Base-by-base conservation (phyloP, 2,113 vertebrate species). In the Thalassoma bifasciatum region DNA sequence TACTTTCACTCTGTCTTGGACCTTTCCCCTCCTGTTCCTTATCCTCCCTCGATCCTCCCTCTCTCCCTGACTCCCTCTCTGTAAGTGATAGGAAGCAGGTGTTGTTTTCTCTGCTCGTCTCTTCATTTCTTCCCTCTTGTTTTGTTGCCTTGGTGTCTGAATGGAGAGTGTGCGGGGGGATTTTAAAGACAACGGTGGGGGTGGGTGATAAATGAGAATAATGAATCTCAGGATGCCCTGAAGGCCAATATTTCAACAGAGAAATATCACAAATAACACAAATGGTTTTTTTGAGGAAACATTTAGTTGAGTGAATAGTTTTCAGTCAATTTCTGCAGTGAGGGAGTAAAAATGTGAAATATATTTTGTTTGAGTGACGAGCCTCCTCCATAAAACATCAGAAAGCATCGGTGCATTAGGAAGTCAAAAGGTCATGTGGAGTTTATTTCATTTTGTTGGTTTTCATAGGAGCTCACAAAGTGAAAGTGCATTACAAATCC, bases 51-150 rank as follows among this genome's bases (percentile, higher is more conserved):
- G 5, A 0, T 1, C 46, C 22, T 47, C 34, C 21, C 49, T 49
- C 56, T 64, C 65, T 57, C 51, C n/a, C 4, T 62, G 30, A 17
- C n/a, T 63, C 50, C 42, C 23, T 10, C 63, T 65, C 50, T 47
- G 1, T 59, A 71, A 68, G 46, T 62, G 71, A 81, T 82, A 56
- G 66, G 66, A 86, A 74, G 77, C 88, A 89, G 82, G 79, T 87
- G 75, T 70, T 86, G 67, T 77, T 77, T 86, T 79, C 77, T 64
- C 19, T 46, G 54, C 66, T 75, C 65, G 53, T 77, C 69, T 34
- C 42, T 34, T 79, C 75, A 67, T 84, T 74, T 82, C 65, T 57
- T 79, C 40, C 71, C 70, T 57, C n/a, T 72, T 76, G 80, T 72
- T 77, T 62, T 71, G 72, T 82, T 86, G 73, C 67, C 75, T 56